These are phyloP conservation scores for Anisognathus igniventris DNA, from an alignment of 2,797 vertebrate genomes.

Conservation along the genomic window DNA sequence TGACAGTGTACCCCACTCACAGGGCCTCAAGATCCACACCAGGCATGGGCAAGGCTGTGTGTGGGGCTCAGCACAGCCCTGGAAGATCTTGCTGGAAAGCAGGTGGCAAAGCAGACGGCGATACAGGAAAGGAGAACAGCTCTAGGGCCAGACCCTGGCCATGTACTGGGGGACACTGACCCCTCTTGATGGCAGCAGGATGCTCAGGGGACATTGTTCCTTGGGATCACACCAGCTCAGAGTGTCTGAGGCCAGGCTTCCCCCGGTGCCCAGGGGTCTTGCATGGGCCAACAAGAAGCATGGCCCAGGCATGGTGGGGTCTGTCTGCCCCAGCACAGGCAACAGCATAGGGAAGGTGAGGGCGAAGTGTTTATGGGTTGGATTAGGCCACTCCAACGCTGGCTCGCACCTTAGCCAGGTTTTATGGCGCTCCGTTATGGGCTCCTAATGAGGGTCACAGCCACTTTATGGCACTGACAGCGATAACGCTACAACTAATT, in stretches of 20 bases:
- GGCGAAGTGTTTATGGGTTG: conserved; percentile 26
- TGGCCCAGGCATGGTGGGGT: neutral
- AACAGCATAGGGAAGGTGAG: neutral
- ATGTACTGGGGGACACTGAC: neutral
- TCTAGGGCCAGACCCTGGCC: neutral
- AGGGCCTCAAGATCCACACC: fast-evolving
- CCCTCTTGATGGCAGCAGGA: neutral
- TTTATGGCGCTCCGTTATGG: conserved; percentile 61
- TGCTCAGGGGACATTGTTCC: neutral
- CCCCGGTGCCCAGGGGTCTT: neutral
- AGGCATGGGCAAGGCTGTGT: neutral
- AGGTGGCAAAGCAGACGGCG: fast-evolving
- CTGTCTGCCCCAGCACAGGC: neutral
- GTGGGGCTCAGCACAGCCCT: neutral
- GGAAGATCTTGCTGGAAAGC: neutral
- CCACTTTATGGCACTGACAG: conserved; percentile 63
- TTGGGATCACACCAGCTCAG: fast-evolving
- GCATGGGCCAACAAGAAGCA: fast-evolving
- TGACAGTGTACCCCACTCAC: neutral
- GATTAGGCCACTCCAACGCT: conserved; percentile 32
- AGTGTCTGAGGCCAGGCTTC: neutral
- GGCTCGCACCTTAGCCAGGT: neutral
- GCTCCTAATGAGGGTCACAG: conserved; percentile 71
- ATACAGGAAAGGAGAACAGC: neutral
- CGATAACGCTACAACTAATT: conserved; percentile 68